Percentiles rank a stretch among this genome's conserved stretches.
phyloP scores from a whole-genome alignment of 2,888 invertebrate species.

The Coelinius sp. region DNA sequence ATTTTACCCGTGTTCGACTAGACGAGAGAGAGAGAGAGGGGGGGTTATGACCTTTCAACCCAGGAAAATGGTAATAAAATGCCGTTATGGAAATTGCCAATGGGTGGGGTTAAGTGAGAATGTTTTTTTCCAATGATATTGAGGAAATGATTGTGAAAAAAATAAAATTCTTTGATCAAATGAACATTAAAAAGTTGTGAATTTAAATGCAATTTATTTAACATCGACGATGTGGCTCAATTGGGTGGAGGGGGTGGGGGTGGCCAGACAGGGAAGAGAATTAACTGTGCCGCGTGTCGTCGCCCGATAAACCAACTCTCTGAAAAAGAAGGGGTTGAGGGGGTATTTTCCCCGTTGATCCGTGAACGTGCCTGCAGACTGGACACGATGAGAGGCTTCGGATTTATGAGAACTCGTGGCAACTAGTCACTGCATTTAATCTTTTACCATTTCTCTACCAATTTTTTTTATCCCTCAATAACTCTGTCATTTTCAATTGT shows the following conservation, averaged over 20 bases:
- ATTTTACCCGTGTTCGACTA: conserved; percentile 27
- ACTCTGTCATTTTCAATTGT: conserved; percentile 11
- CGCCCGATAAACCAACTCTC: conserved; percentile 37
- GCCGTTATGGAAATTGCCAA: conserved; percentile 58
- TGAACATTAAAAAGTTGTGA: not conserved
- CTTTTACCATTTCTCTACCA: not conserved
- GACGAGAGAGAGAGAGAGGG: not conserved
- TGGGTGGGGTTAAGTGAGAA: not conserved
- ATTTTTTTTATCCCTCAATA: not conserved
- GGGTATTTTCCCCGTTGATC: conserved; percentile 15
- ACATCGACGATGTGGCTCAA: conserved; percentile 34
- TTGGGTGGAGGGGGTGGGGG: conserved; percentile 1
- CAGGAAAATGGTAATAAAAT: conserved; percentile 62
- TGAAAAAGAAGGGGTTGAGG: not conserved
- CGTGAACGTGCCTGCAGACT: conserved; percentile 21
- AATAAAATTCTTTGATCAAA: not conserved
- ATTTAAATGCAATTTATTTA: conserved; percentile 28
- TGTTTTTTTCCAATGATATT: conserved; percentile 45
- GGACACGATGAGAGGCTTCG: conserved; percentile 23
- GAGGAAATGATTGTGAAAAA: not conserved
- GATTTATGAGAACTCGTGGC: conserved; percentile 19
- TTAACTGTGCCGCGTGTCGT: conserved; percentile 39
- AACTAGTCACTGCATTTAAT: not conserved
- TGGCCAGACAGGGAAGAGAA: conserved; percentile 25
- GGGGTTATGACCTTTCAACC: conserved; percentile 6